These are phyloP conservation scores for Cyphomyrus discorhynchus DNA, from an alignment of 2,113 vertebrate genomes.

Conservation along the genomic window DNA sequence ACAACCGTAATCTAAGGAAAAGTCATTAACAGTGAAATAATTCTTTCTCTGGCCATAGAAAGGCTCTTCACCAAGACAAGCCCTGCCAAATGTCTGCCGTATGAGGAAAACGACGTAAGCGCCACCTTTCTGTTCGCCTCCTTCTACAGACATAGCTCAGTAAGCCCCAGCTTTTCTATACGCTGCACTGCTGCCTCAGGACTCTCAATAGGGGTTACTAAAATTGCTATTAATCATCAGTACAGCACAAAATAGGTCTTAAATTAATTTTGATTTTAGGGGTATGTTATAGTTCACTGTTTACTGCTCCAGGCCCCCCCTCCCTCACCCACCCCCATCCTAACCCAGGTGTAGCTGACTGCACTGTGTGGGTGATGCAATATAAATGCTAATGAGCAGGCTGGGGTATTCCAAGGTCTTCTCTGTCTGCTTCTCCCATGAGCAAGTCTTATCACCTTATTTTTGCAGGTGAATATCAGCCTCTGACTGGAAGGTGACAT, in stretches of 20 bases:
- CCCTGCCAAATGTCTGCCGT: neutral
- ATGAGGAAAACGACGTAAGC: neutral
- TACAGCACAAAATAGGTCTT: neutral
- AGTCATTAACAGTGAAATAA: neutral
- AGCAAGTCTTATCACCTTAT: neutral
- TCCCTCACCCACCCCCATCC: neutral
- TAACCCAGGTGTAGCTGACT: constrained; percentile 39
- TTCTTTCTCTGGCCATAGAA: neutral
- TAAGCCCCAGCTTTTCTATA: neutral
- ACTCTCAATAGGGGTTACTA: neutral
- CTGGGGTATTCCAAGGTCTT: constrained; percentile 33
- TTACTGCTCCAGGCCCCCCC: constrained; percentile 20
- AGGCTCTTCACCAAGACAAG: neutral
- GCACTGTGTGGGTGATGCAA: constrained; percentile 44
- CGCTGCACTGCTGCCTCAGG: neutral
- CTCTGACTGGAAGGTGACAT: neutral
- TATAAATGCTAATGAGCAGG: constrained; percentile 61
- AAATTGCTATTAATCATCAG: neutral
- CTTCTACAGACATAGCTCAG: neutral
- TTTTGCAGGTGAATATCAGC: neutral
- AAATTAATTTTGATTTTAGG: constrained; percentile 1
- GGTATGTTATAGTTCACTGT: constrained; percentile 13
- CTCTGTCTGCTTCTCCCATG: constrained; percentile 39
- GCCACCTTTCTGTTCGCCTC: neutral
- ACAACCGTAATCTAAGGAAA: neutral